Base-by-base conservation (phyloP, 2,888 invertebrate species). In the Polymixis flavicincta region DNA sequence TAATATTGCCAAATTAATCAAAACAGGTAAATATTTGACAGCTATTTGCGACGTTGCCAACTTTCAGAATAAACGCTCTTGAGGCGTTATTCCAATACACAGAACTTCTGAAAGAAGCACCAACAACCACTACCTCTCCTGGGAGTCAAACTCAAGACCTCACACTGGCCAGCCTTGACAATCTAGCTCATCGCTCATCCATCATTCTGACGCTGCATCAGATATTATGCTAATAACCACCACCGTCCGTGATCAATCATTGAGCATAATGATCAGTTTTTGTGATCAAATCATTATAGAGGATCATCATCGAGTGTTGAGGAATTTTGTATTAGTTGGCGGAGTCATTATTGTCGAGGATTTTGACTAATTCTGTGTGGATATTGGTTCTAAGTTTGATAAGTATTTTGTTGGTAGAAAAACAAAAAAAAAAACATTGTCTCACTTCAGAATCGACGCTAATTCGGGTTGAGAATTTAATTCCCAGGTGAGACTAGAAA, bases 241-340 rank as follows among this genome's bases (percentile, higher is more conserved):
- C 25, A 42, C 50, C 57, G 42, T 19, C 48, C 17, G 37, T n/a
- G 45, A 84, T 84, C 83, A 83, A 85, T 84, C 84, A 84, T 60
- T 64, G 32, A 2, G 19, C 0, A 25, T 84, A 83, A 83, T 78
- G 82, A 85, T 78, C 61, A 42, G 73, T 85, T 84, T 85, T 85
- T 84, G 79, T 82, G 48, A 60, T 63, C 60, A 50, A 17, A 59
- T 61, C 65, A 67, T 72, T 64, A 60, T 14, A 50, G 19, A 17
- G 14, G 8, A 42, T 59, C 57, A 84, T 76, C 68, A 80, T 59
- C 45, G 45, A 59, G 65, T 54, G 19, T 65, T 76, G 48, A 59
- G 54, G 55, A 52, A 72, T 80, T 80, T 80, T 6, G 57, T 55
- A 84, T 84, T 70, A 80, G 48, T 9, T 57, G 2, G 9, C 0